A percentile compares a stretch with the other conserved stretches of the same genome.
Evolutionary conservation across 2,888 invertebrate species (phyloP).

Genomic region (Theristus sp.): DNA sequence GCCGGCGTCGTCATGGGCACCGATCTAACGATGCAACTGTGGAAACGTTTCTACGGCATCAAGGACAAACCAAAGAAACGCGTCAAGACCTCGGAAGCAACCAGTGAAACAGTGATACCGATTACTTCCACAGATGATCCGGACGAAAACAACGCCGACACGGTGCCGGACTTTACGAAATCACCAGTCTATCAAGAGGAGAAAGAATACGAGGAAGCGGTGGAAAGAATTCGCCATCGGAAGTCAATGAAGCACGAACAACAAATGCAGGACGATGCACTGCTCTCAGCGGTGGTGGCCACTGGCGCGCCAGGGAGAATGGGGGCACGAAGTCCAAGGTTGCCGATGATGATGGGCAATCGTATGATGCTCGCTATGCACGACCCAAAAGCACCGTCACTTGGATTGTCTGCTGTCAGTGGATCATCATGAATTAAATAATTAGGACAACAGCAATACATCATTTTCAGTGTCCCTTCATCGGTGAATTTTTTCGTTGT

Average conservation of each 20-base stretch:
- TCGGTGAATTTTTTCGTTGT: no score
- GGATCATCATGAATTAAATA: no score
- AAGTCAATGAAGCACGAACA: neutral
- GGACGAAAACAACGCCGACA: neutral
- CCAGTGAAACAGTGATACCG: no score
- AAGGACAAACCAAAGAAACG: neutral
- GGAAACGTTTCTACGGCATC: neutral
- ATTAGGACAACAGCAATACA: no score
- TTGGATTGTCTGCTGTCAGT: no score
- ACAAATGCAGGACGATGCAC: neutral
- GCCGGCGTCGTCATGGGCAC: constrained; percentile 1
- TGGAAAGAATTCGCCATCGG: neutral
- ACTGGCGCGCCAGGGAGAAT: neutral
- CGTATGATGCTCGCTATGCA: neutral
- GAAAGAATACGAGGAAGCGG: neutral
- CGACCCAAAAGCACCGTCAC: no score
- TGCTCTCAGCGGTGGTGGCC: neutral
- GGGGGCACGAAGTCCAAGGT: neutral
- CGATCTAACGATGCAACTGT: neutral
- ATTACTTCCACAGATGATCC: neutral
- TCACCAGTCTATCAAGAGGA: neutral
- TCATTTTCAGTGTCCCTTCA: no score
- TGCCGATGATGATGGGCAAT: neutral
- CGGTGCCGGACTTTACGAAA: neutral
- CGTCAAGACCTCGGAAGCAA: neutral